Base-by-base conservation (phyloP, 2,113 vertebrate genomes). In the Eulemur macaco region DNA sequence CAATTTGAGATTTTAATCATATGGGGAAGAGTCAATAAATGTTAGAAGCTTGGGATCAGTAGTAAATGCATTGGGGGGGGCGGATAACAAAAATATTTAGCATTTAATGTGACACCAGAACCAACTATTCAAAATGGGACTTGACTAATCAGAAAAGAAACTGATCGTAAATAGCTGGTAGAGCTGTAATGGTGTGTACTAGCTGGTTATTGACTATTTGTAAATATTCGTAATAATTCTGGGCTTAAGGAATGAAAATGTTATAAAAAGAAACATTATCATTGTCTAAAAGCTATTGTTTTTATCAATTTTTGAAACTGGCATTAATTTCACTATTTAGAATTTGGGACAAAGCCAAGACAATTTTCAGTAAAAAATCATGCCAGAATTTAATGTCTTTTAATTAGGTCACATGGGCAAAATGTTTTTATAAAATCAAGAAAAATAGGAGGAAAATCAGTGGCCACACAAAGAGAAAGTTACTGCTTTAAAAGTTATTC, bases 401-500 rank as follows among this genome's bases (percentile, higher is more conserved):
- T 95, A 94, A 94, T 95, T 96, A 95, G 88, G 21, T 21, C 34
- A 69, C 54, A 76, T 8, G 64, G 47, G 37, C 64, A 95, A 96
- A 54, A 81, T 89, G 45, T 78, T 83, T 88, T 91, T 95, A 93
- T 74, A 89, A 89, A 78, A 42, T 64, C 25, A 80, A 66, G 23
- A 76, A 89, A 91, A 81, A 81, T 10, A 50, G 18, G 76, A 58
- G 60, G 52, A 91, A 97, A 78, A 31, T 42, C 60, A 66, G 69
- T 76, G 54, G 58, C 23, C 45, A 29, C 42, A 64, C 42, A 91
- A 77, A 94, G 14, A 86, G 68, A 95, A 96, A 58, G 34, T 86
- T 84, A 31, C 45, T 89, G 27, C n/a, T 89, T 94, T 92, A 47
- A 83, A 96, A 95, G 80, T 63, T 96, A 94, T 97, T 96, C 78